Base-by-base conservation (phyloP, 2,797 vertebrate species). In the Otolemur crassicaudatus region DNA sequence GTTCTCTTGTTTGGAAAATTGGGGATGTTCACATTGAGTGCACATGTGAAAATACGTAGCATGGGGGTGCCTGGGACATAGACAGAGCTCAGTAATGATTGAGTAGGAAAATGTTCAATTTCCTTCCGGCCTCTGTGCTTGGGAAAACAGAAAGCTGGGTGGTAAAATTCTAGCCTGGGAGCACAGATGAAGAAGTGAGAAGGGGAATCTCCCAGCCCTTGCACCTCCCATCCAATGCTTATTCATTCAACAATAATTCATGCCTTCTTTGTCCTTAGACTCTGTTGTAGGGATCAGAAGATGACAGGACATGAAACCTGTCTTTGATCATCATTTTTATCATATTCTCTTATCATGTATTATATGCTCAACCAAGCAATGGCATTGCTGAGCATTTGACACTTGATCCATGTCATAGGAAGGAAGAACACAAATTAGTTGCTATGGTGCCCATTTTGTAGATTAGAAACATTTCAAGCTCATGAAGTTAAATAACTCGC, bases 11-110 rank as follows among this genome's bases (percentile, higher is more conserved):
- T 49, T 29, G 11, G 67, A 31, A 77, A 63, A 31, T 1, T 2
- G 27, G 37, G 22, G n/a, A 11, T 12, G 27, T 49, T 29, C 67
- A 13, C 8, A 0, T 29, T 5, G 7, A 70, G 12, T 16, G 77
- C 65, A 16, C 6, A 9, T 2, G 1, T 5, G 31, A 56, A 65
- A 43, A 43, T 8, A 11, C 13, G 5, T 0, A 13, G 31, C 20
- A 9, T 25, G 20, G 46, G 16, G 27, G 67, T 23, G 17, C 65
- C 49, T 27, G 37, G 29, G 67, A 22, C 46, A 37, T 7, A 87
- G 70, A 34, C 13, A 91, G n/a, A 8, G 12, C 16, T 67, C 19
- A 16, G 27, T 5, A 40, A 31, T 1, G 2, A 25, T n/a, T 60
- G 37, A 37, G 13, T 1, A 53, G 65, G 58, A 58, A 87, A 91